Base-by-base conservation (phyloP, 2,888 invertebrate genomes). In the Eilema griseolum region DNA sequence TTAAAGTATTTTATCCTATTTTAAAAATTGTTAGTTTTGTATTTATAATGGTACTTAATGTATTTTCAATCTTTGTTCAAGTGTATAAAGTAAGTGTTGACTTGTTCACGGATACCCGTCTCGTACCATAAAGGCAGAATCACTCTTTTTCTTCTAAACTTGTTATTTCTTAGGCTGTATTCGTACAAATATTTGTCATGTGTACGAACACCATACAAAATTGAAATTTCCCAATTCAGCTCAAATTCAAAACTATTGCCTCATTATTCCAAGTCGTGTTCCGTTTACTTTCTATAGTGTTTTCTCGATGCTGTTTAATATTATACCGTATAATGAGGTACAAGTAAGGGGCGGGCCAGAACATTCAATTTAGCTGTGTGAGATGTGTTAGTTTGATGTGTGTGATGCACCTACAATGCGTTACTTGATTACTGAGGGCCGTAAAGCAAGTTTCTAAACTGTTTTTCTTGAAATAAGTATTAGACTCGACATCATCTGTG, bases 301-400 rank as follows among this genome's bases (percentile, higher is more conserved):
- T 28, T 46, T 26, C 46, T 63, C 5, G 23, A 16, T 14, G 74
- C 75, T 74, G 79, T 79, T 85, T 80, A 81, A 79, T 81, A 75
- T 81, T 74, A 75, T 75, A 71, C 60, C 73, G 63, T 59, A 73
- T 82, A 83, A 85, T 82, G 77, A 83, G 79, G 84, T 82, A 87
- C 86, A 88, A 81, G 83, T 80, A 84, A 87, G 79, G 74, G 88
- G 88, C 86, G 88, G 82, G 72, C 71, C 65, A 57, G 28, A 76
- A 75, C 76, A 79, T 85, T 85, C 81, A 83, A 85, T 82, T 79
- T 79, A 62, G 69, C 41, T 52, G 46, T n/a, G 52, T 52, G 52
- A 52, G 52, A 52, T 56, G 68, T 61, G 60, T 31, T 31, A 61
- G 52, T 24, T 61, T 66, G 81, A 73, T 76, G 24, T 59, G 63